Evolutionary conservation across 2,113 vertebrate species (phyloP).

Genomic region (Triplophysa siluroides): DNA sequence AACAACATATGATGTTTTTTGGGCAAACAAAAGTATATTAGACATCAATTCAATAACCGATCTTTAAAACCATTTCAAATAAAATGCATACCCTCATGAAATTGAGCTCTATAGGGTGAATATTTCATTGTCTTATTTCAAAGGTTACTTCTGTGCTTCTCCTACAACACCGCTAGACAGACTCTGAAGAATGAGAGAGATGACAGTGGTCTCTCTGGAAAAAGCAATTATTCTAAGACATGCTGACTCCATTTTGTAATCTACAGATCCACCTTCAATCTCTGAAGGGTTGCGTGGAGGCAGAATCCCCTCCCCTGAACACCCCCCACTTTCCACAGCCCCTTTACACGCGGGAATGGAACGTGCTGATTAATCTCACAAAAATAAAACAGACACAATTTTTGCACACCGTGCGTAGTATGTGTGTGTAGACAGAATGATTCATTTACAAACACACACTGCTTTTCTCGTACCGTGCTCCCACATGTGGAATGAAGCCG

Average conservation of each 20-base stretch:
- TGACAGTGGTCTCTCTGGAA: conserved; percentile 36
- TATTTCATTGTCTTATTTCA: conserved; percentile 15
- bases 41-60: too few species aligned
- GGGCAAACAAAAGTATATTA: too few species aligned
- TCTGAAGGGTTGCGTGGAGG: conserved; percentile 46
- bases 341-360: conserved; percentile 45
- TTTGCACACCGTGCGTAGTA: conserved; percentile 38
- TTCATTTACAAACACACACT: conserved; percentile 28
- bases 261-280: conserved; percentile 61
- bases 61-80: not conserved
- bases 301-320: conserved; percentile 24
- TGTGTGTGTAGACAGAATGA: conserved; percentile 22
- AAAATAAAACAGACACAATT: conserved; percentile 53
- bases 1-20: too few species aligned
- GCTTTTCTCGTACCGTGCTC: conserved; percentile 60
- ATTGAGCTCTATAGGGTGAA: not conserved
- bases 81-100: conserved; percentile 19
- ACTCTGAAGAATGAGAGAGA: conserved; percentile 37
- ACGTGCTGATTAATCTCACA: conserved; percentile 49
- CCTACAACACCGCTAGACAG: conserved; percentile 1
- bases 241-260: conserved; percentile 61
- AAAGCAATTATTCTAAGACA: conserved; percentile 63
- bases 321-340: conserved; percentile 43
- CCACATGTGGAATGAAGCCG: conserved; percentile 77
- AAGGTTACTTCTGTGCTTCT: not conserved